A percentile compares a stretch with the other conserved stretches of the same genome.
These are phyloP conservation scores for Margaritifera margaritifera DNA, from an alignment of 2,888 invertebrate genomes.

Conservation along the genomic window DNA sequence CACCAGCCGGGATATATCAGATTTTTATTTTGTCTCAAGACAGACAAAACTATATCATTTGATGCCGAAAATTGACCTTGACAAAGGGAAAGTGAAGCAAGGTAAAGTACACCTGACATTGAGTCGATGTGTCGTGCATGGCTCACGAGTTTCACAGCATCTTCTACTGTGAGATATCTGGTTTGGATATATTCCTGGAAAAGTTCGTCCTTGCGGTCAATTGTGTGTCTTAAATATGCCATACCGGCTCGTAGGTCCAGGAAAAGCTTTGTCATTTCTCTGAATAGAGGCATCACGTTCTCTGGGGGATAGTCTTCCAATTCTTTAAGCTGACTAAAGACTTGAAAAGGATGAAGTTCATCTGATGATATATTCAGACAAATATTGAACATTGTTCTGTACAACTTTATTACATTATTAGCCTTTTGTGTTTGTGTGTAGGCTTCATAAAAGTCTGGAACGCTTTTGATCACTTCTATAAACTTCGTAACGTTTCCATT, in stretches of 20 bases:
- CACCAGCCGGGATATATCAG: neutral
- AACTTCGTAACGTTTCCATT: neutral
- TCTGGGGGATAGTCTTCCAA: neutral
- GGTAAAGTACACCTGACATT: no score
- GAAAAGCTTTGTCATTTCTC: conserved; percentile 1
- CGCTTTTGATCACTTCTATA: neutral
- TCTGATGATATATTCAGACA: neutral
- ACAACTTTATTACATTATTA: neutral
- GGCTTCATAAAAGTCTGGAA: neutral
- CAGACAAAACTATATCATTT: neutral
- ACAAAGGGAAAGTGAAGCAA: no score
- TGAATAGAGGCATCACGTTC: neutral
- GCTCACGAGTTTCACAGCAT: no score
- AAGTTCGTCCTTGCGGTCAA: no score
- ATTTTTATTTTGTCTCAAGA: conserved; percentile 1
- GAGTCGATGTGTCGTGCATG: no score
- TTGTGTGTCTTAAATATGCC: neutral
- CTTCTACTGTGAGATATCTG: no score
- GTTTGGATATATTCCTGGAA: no score
- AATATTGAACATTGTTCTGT: conserved; percentile 3
- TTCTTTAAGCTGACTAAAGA: neutral
- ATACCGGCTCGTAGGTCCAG: conserved; percentile 2
- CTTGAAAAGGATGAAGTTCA: neutral
- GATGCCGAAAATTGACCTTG: no score
- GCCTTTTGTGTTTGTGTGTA: conserved; percentile 1